Percentiles rank a stretch among this genome's conserved stretches.
These are phyloP conservation scores for Amazona vittata DNA, from an alignment of 2,113 vertebrate genomes.

Conservation along the genomic window DNA sequence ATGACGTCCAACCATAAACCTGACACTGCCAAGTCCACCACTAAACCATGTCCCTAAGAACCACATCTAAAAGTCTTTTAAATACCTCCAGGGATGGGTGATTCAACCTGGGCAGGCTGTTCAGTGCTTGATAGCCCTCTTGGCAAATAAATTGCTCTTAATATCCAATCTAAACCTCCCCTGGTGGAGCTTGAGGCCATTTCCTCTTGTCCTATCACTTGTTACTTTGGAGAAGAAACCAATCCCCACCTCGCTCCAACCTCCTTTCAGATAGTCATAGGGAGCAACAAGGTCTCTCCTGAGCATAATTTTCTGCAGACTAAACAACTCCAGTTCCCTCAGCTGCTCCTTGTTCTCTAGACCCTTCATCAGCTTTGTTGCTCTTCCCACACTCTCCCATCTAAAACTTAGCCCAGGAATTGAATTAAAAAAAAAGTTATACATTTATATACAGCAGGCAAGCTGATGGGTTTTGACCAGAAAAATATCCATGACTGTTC, in stretches of 20 bases:
- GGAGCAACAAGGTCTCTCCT: rapidly evolving
- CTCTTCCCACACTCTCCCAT: neutral
- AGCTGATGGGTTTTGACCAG: neutral
- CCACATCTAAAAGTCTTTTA: rapidly evolving
- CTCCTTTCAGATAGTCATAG: neutral
- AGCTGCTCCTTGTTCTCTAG: neutral
- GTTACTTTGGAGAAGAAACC: neutral
- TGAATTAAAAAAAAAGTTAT: neutral
- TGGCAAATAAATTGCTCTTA: neutral
- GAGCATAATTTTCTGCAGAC: neutral
- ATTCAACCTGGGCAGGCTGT: neutral
- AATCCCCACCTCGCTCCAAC: rapidly evolving
- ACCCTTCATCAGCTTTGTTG: rapidly evolving
- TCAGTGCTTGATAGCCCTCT: neutral
- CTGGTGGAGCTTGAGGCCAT: rapidly evolving
- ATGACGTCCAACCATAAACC: neutral
- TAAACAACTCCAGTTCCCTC: neutral
- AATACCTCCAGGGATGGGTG: neutral
- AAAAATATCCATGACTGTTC: neutral
- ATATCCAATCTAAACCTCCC: neutral
- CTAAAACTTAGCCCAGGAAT: neutral
- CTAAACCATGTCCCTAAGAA: neutral
- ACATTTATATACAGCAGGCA: neutral
- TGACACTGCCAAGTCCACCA: neutral
- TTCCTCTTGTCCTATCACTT: rapidly evolving